A percentile compares a stretch with the other conserved stretches of the same genome.
Conservation (phyloP, 2,797 vertebrate species). For the Notamacropus eugenii region DNA sequence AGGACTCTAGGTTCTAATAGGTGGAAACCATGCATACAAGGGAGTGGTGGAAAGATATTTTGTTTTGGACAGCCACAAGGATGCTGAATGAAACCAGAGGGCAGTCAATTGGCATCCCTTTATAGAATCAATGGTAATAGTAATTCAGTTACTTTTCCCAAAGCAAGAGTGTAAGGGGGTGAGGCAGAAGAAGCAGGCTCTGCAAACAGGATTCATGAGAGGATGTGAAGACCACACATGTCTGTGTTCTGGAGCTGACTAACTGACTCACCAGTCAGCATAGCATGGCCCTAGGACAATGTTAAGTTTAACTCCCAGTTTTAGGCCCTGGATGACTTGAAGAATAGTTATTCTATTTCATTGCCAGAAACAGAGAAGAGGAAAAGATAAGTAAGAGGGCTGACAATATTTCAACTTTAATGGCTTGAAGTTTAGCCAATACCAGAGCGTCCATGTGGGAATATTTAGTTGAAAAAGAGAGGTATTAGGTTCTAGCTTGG, state of each 20-base stretch:
- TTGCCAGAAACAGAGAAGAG: not conserved
- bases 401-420: not conserved
- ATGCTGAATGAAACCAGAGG: not conserved
- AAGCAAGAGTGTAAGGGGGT: not conserved
- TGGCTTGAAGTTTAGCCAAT: not conserved
- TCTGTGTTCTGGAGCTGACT: not conserved
- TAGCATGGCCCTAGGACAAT: not conserved
- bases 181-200: not conserved
- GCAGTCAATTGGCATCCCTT: not conserved
- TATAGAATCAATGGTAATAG: not conserved
- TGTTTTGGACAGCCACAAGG: not conserved
- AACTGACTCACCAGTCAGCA: not conserved
- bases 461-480: not conserved
- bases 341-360: not conserved
- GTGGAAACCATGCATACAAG: not conserved
- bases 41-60: not conserved
- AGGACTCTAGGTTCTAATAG: not conserved
- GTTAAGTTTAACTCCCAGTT: not conserved
- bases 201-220: not conserved
- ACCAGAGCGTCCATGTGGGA: not conserved
- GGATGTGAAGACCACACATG: not conserved
- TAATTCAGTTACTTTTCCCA: not conserved
- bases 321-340: not conserved
- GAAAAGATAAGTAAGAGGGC: not conserved
- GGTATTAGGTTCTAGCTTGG: not conserved